Base-by-base conservation (phyloP, 2,113 vertebrate genomes). In the Eleginops maclovinus region DNA sequence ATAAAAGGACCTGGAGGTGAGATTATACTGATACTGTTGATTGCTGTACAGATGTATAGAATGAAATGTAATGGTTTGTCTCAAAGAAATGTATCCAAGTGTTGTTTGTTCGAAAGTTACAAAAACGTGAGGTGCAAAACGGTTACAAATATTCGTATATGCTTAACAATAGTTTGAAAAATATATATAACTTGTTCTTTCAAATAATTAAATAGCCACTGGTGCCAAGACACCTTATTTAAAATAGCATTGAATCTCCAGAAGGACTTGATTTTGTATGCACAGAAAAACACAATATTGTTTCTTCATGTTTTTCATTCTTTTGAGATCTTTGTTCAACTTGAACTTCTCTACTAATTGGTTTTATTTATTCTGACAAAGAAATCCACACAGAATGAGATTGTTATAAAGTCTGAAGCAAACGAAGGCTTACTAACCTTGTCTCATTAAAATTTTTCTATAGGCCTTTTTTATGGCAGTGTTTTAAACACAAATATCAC, bases 381-480 rank as follows among this genome's bases (percentile, higher is more conserved):
- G 6, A 2, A 3, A 47, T 15, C 1, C 9, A 14, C 28, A n/a
- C 24, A 43, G 19, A 53, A 43, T 10, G 2, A 60, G 24, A 16
- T 3, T 44, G 36, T 54, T 65, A 63, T 36, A 28, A 67, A 76
- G 51, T 50, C 17, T 10, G 11, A 77, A 15, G 55, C 65, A 60
- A 75, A 64, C 16, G 36, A 40, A 9, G n/a, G 4, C 19, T 1
- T 11, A 21, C 28, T 2, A 64, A 59, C 61, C 71, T 78, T 11
- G 10, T 49, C 49, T 65, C 47, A 31, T 72, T 43, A 24, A 73
- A n/a, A 40, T 68, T 72, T 64, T 31, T 24, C 44, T 63, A 22
- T 1, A 44, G 36, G 47, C 4, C 2, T 16, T 28, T 41, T 76
- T 17, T 50, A 2, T 22, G 31, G 17, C 8, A 15, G 16, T 14